These are phyloP conservation scores for Darevskia mixta DNA, from an alignment of 2,797 vertebrate species.

Conservation along the genomic window DNA sequence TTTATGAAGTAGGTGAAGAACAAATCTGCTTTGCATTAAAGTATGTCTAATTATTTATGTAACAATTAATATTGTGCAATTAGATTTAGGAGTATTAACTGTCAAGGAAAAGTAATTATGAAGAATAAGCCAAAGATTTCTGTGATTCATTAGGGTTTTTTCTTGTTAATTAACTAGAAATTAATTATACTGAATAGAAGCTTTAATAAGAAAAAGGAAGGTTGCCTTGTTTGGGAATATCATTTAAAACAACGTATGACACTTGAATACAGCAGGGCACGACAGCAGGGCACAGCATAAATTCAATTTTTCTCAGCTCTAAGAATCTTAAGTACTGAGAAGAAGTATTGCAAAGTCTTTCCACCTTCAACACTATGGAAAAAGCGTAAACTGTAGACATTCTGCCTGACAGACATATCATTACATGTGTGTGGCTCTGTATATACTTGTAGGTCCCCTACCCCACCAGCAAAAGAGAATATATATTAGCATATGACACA, in stretches of 20 bases:
- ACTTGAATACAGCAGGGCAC: constrained; percentile 62
- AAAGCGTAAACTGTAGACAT: too few species aligned
- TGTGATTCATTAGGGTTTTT: constrained; percentile 72
- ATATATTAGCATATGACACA: too few species aligned
- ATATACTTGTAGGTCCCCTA: too few species aligned
- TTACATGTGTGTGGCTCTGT: too few species aligned
- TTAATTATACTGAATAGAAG: constrained; percentile 79
- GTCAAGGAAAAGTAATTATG: constrained; percentile 77
- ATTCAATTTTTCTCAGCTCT: background rate
- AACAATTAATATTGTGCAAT: constrained; percentile 81
- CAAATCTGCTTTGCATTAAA: constrained; percentile 37
- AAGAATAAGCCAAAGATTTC: constrained; percentile 46
- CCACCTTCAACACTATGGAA: too few species aligned
- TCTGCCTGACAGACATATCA: too few species aligned
- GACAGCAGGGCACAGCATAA: constrained; percentile 69
- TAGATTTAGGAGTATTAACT: constrained; percentile 86
- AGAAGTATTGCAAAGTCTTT: too few species aligned
- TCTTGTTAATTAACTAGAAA: constrained; percentile 57
- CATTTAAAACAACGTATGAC: constrained; percentile 77
- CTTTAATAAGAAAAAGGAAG: constrained; percentile 84
- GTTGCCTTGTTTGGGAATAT: constrained; percentile 80
- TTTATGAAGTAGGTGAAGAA: constrained; percentile 22
- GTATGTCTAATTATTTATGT: constrained; percentile 37
- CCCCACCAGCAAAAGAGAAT: too few species aligned
- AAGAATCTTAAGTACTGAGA: background rate